phyloP scores from a whole-genome alignment of 2,113 vertebrate genomes.

The Thalassarche chlororhynchos region DNA sequence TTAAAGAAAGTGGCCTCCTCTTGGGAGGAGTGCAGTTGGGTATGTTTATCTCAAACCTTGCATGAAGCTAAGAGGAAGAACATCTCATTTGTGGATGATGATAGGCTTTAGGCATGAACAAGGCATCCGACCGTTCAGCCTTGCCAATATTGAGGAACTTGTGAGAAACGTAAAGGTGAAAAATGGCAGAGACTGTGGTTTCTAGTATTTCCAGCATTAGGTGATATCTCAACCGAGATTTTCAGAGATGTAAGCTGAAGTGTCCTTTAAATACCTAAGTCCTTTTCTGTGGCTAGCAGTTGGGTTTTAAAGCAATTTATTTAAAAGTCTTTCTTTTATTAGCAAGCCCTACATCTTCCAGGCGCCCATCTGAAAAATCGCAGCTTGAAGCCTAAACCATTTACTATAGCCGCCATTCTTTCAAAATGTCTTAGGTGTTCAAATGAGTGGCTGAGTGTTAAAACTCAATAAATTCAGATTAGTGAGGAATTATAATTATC shows the following conservation, averaged over 20 bases:
- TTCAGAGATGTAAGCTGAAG: not conserved
- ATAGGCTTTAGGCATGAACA: not conserved
- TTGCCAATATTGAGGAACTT: not conserved
- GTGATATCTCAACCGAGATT: not conserved
- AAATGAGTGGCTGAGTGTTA: constrained; percentile 31
- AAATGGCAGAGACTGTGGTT: not conserved
- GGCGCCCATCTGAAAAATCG: not conserved
- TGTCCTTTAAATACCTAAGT: not conserved
- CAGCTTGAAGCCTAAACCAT: constrained; percentile 9
- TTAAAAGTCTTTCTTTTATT: constrained; percentile 22
- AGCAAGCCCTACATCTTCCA: not conserved
- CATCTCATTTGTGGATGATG: not conserved
- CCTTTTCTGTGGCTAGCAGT: not conserved
- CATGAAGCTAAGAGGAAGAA: not conserved
- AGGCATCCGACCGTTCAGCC: not conserved
- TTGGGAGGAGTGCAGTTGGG: not conserved
- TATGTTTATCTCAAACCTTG: not conserved
- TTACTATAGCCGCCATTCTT: constrained; percentile 13
- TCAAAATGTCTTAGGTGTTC: constrained; percentile 31
- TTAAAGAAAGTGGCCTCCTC: not conserved
- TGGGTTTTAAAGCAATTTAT: constrained; percentile 2
- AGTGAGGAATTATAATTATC: constrained; percentile 44
- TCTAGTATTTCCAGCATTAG: not conserved
- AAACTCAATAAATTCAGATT: constrained; percentile 42
- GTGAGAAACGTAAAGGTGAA: not conserved